Evolutionary conservation across 2,113 vertebrate species (phyloP), one percentile per base, ranked within the genome.

Genomic region (Empidonax alnorum): DNA sequence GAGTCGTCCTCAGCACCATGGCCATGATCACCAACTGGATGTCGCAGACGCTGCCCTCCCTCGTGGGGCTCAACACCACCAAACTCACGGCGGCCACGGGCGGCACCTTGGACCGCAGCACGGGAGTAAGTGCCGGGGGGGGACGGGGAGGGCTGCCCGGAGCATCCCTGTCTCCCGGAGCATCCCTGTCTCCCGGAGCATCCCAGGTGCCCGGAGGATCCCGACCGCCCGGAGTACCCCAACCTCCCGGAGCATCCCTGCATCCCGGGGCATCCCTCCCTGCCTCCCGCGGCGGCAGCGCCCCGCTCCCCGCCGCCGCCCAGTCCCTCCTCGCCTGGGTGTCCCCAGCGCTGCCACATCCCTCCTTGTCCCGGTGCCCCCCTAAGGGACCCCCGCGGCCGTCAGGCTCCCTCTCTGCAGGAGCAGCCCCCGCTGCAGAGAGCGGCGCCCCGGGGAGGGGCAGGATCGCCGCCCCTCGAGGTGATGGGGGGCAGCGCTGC

Each of bases 11-110:
- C 90, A 99, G 99, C 98, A 99, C 99, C 97, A 99, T 99, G 99
- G 99, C 99, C 91, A 99, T 99, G 99, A 99, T 99, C 97, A 99
- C 99, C 98, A 99, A 99, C 98, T 99, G 99, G 99, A 99, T 99
- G 99, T 99, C 99, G 97, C 99, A 99, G 98, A 99, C 99, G 84
- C 98, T 99, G 98, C 99, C 99, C 91, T 98, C 99, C 52, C 98
- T 99, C 95, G 99, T 99, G 97, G 99, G 99, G 96, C 98, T 99
- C 96, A 99, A 99, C 96, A 99, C 98, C 92, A 99, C 99, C 97
- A 98, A 97, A 98, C 98, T 99, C 69, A 99, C 98, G 87, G 99
- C 99, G 62, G 99, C 99, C 89, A 98, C 98, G 89, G 98, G 98
- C 86, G 99, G 99, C 75, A 99, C 98, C 90, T 98, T 98, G 63